These are phyloP conservation scores for Aphis gossypii DNA, from an alignment of 1,140 invertebrate species.

Conservation along the genomic window DNA sequence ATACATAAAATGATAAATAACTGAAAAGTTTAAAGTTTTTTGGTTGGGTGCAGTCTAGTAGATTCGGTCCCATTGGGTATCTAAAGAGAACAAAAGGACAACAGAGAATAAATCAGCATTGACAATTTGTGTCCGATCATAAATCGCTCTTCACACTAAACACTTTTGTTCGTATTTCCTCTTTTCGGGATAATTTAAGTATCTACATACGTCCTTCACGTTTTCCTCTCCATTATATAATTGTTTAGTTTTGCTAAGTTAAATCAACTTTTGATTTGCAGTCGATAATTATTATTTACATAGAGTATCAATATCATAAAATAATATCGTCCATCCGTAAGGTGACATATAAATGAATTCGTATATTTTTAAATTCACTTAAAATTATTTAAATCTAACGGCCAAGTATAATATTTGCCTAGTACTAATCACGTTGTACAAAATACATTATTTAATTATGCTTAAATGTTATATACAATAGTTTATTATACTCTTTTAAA, in stretches of 20 bases:
- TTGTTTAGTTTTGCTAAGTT: background rate
- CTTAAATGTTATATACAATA: background rate
- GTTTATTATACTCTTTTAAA: background rate
- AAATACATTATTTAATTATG: background rate
- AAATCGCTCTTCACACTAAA: background rate
- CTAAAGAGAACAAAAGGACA: background rate
- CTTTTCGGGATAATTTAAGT: background rate
- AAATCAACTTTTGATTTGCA: background rate
- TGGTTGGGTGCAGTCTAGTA: background rate
- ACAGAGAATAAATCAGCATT: background rate
- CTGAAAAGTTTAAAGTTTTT: slow-evolving; percentile 3
- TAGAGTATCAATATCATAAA: background rate
- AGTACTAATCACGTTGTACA: too few species aligned
- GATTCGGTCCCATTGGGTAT: background rate
- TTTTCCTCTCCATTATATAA: background rate
- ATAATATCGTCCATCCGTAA: background rate
- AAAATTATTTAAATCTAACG: too few species aligned
- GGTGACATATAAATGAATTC: background rate
- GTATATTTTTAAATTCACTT: background rate
- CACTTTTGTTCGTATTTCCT: background rate
- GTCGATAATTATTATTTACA: background rate
- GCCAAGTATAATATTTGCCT: background rate
- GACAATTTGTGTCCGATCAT: slow-evolving; percentile 9
- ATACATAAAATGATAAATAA: slow-evolving; percentile 14
- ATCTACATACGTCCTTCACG: too few species aligned